Evolutionary conservation across 2,888 invertebrate species (phyloP).

Genomic region (Cynaeus angustus): DNA sequence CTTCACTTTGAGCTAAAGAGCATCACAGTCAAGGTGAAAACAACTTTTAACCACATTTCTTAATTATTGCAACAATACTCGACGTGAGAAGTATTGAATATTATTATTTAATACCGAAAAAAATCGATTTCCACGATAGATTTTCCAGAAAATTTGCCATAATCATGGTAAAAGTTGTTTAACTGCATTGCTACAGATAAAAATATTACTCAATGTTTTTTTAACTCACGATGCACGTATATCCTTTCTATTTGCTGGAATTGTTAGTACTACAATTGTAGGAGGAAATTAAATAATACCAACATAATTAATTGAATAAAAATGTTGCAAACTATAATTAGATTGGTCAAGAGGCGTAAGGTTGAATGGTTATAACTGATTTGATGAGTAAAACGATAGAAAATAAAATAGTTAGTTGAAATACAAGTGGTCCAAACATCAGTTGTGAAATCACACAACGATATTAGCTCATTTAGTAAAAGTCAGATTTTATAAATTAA

Average conservation of each 20-base stretch:
- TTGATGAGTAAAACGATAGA: conserved; percentile 9
- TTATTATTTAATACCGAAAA: conserved; percentile 18
- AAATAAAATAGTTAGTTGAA: conserved; percentile 12
- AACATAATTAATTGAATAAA: conserved; percentile 24
- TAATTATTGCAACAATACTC: neutral
- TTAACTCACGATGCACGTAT: conserved; percentile 35
- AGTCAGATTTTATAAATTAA: neutral
- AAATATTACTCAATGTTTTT: conserved; percentile 32
- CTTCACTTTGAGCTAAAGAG: neutral
- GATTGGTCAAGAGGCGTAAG: conserved; percentile 3
- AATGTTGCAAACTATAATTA: conserved; percentile 22
- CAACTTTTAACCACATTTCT: neutral
- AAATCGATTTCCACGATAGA: conserved; percentile 20
- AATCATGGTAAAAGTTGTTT: conserved; percentile 41
- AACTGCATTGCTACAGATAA: conserved; percentile 36
- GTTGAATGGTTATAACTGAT: conserved; percentile 2
- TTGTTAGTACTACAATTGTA: conserved; percentile 16
- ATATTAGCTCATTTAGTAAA: too few species aligned
- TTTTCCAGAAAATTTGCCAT: conserved; percentile 13
- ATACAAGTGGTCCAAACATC: conserved; percentile 14
- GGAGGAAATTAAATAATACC: conserved; percentile 25
- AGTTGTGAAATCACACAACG: neutral
- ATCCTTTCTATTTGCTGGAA: conserved; percentile 33
- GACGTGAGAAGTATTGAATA: neutral
- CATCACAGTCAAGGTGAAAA: conserved; percentile 23